Evolutionary conservation across 2,797 vertebrate species (phyloP).

Genomic region (Mormyrus hasselquistii): DNA sequence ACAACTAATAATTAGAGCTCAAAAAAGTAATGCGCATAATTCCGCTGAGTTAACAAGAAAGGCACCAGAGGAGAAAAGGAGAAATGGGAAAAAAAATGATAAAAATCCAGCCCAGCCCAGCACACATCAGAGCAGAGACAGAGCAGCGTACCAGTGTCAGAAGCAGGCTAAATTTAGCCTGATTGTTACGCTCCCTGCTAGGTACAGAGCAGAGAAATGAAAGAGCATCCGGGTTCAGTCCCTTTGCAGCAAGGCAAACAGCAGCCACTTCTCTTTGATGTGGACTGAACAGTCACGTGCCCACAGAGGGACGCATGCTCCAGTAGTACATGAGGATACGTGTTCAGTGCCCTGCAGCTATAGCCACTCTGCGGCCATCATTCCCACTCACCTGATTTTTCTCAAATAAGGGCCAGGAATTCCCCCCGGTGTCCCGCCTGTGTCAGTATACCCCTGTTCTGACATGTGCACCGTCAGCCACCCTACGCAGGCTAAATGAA

Average conservation of each 20-base stretch:
- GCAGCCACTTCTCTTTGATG: not conserved
- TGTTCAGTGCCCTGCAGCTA: not conserved
- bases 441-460: not conserved
- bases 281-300: not conserved
- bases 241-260: not conserved
- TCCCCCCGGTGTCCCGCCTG: not conserved
- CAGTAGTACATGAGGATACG: not conserved
- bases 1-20: not conserved
- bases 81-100: not conserved
- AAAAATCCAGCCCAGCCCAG: not conserved
- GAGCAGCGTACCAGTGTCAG: not conserved
- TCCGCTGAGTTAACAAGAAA: not conserved
- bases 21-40: not conserved
- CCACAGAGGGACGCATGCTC: not conserved
- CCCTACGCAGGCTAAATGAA: not conserved
- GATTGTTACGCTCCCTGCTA: not conserved
- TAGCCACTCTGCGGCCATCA: not conserved
- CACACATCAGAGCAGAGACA: not conserved
- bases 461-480: not conserved
- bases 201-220: constrained; percentile 5
- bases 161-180: not conserved
- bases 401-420: not conserved
- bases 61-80: not conserved
- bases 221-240: not conserved
- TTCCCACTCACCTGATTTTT: not conserved